Evolutionary conservation across 2,888 invertebrate species (phyloP).

Genomic region (Drosophila algonquin): DNA sequence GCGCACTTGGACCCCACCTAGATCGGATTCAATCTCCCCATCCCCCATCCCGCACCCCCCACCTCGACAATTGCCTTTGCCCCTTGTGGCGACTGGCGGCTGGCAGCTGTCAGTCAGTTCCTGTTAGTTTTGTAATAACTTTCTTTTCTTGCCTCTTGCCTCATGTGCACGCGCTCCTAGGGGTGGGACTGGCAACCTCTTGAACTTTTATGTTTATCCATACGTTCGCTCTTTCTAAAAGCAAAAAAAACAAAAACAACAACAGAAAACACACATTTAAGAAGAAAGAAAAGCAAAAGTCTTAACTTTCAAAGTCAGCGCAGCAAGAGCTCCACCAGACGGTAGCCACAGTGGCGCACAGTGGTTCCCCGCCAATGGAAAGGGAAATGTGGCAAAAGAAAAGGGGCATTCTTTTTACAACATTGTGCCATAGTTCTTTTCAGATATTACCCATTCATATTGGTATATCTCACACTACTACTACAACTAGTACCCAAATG

Average conservation of each 20-base stretch:
- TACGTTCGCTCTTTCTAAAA: constrained; percentile 65
- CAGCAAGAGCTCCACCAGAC: constrained; percentile 36
- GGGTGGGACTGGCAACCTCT: constrained; percentile 56
- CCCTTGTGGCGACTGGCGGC: constrained; percentile 36
- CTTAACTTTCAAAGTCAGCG: constrained; percentile 62
- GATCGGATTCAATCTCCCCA: constrained; percentile 8
- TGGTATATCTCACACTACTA: background rate
- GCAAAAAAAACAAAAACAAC: constrained; percentile 61
- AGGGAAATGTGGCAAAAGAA: background rate
- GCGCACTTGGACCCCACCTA: constrained; percentile 17
- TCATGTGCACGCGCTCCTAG: constrained; percentile 45
- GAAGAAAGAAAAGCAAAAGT: constrained; percentile 57
- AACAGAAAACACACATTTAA: constrained; percentile 29
- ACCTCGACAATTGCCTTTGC: constrained; percentile 1
- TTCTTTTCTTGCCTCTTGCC: constrained; percentile 65
- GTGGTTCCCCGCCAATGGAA: constrained; percentile 28
- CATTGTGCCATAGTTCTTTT: background rate
- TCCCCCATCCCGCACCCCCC: constrained; percentile 10
- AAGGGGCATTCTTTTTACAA: too few relatives aligned
- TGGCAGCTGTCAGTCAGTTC: constrained; percentile 70
- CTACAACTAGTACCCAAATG: too few relatives aligned
- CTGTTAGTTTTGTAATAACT: constrained; percentile 71
- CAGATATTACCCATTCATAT: background rate
- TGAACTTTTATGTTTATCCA: constrained; percentile 68
- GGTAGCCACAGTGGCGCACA: constrained; percentile 55